Base-by-base conservation (phyloP, 2,797 vertebrate species). In the Chlorospingus semifuscus region DNA sequence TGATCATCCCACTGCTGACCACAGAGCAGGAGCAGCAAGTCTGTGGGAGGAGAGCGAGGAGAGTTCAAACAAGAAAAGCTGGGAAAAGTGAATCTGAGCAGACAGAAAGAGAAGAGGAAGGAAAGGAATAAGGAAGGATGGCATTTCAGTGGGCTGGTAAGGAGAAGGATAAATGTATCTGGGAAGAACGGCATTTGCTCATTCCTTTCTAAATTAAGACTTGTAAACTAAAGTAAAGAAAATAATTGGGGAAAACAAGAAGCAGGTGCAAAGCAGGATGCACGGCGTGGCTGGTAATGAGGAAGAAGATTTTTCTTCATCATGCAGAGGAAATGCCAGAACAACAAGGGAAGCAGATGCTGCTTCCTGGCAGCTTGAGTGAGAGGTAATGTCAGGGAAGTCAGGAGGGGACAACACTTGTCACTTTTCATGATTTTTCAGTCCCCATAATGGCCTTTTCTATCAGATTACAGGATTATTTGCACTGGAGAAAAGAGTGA, bases 301-400 rank as follows among this genome's bases (percentile, higher is more conserved):
- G 89, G 93, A 96, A 94, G 86, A 85, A 85, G 86, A 90, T 66
- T 94, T 94, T 96, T 91, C 90, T 93, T 89, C 30, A 6, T 81
- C 69, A 50, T 0, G 1, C 6, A 2, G 34, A 75, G 69, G 77
- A 96, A 96, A 61, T 30, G 27, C 71, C 93, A 92, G 72, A 85
- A 90, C 75, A 95, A 83, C 13, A 22, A 70, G 69, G 63, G 89
- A 90, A 93, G 76, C 90, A 96, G 95, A 91, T 97, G 95, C 82
- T 96, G 64, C 36, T 57, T 68, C 65, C 85, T 95, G 93, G 93
- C 94, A 97, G 92, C 66, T 88, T 75, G 87, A 24, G 27, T 70
- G 93, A 96, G 95, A 93, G 77, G 65, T 89, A 84, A 77, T 69
- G 82, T 90, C 77, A 83, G 4, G 59, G 90, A 97, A 96, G 91